Conservation (phyloP, 2,888 invertebrate species). For the Sarcophaga carnaria region DNA sequence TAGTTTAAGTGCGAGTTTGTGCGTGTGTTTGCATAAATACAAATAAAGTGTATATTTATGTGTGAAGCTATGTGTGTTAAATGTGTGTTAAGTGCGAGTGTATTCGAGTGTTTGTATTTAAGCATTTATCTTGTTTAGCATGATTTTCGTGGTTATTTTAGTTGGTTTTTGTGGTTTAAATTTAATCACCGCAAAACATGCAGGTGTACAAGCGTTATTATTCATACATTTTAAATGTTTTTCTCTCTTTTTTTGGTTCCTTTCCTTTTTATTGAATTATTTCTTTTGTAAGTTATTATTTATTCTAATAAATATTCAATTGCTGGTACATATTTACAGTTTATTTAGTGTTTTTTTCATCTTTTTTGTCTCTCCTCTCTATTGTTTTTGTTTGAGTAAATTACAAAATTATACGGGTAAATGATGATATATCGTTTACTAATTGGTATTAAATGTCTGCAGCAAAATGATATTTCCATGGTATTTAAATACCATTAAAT, state of each 20-base stretch:
- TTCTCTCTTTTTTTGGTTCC: neutral
- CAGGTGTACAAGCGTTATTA: slow-evolving; percentile 55
- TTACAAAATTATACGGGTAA: neutral
- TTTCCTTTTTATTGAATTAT: neutral
- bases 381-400: slow-evolving; percentile 12
- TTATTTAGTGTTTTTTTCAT: neutral
- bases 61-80: neutral
- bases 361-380: neutral
- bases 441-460: slow-evolving; percentile 40
- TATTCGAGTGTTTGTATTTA: neutral
- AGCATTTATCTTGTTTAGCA: slow-evolving; percentile 11
- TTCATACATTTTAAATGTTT: neutral
- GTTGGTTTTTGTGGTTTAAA: slow-evolving; percentile 65
- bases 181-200: slow-evolving; percentile 69
- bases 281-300: neutral
- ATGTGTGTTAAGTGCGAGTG: neutral
- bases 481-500: too few relatives aligned
- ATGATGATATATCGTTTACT: slow-evolving; percentile 63
- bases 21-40: neutral
- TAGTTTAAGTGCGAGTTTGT: neutral
- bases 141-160: slow-evolving; percentile 61
- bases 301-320: neutral
- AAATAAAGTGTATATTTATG: neutral
- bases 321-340: neutral
- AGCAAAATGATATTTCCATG: neutral